Percentiles rank a stretch among this genome's conserved stretches.
Conservation (phyloP, 1,140 invertebrate genomes). For the Doryteuthis pealeii region DNA sequence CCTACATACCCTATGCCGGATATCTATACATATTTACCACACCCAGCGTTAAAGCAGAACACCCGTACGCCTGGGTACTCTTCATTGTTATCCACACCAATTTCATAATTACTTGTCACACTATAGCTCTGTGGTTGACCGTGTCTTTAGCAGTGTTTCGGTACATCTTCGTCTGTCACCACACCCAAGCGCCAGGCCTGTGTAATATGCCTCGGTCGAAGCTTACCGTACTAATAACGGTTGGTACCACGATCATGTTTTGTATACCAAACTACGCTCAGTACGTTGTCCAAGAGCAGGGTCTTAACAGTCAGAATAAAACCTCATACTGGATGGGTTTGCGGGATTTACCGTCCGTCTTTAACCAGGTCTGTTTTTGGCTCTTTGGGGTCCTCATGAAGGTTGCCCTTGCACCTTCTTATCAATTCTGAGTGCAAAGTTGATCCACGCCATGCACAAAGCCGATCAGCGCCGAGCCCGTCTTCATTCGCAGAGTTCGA, state of each 20-base stretch:
- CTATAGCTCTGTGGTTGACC: slow-evolving; percentile 90
- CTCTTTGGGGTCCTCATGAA: slow-evolving; percentile 85
- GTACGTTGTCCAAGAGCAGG: slow-evolving; percentile 35
- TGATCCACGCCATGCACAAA: slow-evolving; percentile 72
- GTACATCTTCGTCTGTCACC: slow-evolving; percentile 82
- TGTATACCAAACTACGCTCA: slow-evolving; percentile 74
- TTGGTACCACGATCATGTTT: slow-evolving; percentile 72
- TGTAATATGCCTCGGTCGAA: slow-evolving; percentile 76
- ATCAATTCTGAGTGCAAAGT: slow-evolving; percentile 76
- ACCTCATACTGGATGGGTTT: slow-evolving; percentile 39
- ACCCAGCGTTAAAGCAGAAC: slow-evolving; percentile 25
- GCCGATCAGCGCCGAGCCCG: slow-evolving; percentile 47
- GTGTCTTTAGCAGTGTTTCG: slow-evolving; percentile 90
- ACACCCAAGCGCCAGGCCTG: slow-evolving; percentile 71
- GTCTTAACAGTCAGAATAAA: not conserved
- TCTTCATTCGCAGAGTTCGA: slow-evolving; percentile 40
- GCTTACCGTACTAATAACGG: slow-evolving; percentile 74
- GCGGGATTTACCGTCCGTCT: slow-evolving; percentile 34
- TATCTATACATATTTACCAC: slow-evolving; percentile 62
- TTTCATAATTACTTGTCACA: slow-evolving; percentile 81
- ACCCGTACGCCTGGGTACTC: slow-evolving; percentile 49
- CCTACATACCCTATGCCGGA: slow-evolving; percentile 80
- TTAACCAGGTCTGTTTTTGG: slow-evolving; percentile 68
- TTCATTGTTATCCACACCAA: slow-evolving; percentile 60
- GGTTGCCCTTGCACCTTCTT: slow-evolving; percentile 75